Evolutionary conservation across 2,797 vertebrate species (phyloP), one percentile per base, ranked within the genome.

Genomic region (Vipera latastei): DNA sequence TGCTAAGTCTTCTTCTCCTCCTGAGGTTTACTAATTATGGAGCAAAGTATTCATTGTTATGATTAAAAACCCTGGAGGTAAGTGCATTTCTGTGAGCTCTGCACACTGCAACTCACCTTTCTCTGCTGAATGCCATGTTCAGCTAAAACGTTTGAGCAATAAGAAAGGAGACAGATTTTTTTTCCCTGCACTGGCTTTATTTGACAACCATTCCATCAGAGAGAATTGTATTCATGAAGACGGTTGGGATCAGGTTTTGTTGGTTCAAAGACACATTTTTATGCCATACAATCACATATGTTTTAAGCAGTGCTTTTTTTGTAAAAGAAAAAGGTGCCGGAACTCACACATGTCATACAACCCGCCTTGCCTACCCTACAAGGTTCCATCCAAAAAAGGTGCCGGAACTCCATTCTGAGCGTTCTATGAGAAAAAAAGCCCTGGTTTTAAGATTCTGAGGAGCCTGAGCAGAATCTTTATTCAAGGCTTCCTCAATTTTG

Each of bases 21-120:
- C 20, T 59, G 55, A 53, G 38, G 28, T 0, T 59, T 93, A 25
- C 91, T 95, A 89, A 63, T 95, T 93, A 94, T 63, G 14, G 87
- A 93, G 56, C 55, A 90, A 63, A 95, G 53, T 95, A 53, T 7
- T 78, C 3, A 44, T 96, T 48, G 32, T 26, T 83, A 92, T 83
- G 63, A 90, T 44, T 28, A 69, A 65, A 78, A 28, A 44, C 56
- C 63, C 63, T 83, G 22, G 13, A 44, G 22, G 59, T 44, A 56
- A 61, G 56, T 11, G 3, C 38, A 53, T 86, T 0, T 59, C 38
- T 13, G 9, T 51, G 55, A 78, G 9, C 86, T 18, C 6, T n/a
- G 14, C 22, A 13, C 6, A 78, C 3, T 59, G 86, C 20, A 56
- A 78, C 56, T 22, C 56, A 18, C 38, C 11, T 22, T 51, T 20